phyloP scores from a whole-genome alignment of 2,113 vertebrate genomes.

The Mormyrus iriodes region DNA sequence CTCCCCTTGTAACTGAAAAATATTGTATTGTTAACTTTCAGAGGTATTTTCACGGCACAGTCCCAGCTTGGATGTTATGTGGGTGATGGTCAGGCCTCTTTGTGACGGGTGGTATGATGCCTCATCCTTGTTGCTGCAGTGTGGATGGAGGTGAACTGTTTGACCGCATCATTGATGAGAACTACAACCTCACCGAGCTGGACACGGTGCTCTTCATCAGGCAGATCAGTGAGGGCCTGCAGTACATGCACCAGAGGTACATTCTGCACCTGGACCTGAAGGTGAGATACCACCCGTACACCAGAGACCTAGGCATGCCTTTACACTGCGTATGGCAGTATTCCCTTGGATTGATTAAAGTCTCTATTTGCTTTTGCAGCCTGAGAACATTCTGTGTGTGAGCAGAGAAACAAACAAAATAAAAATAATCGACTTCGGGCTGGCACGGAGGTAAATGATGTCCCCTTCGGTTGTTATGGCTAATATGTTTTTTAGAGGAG shows the following conservation, averaged over 20 bases:
- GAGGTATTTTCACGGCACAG: neutral
- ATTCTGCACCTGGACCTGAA: constrained; percentile 95
- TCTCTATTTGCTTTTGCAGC: constrained; percentile 62
- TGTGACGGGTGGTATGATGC: neutral
- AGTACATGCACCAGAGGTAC: constrained; percentile 97
- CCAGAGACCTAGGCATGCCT: too few relatives aligned
- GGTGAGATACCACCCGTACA: constrained; percentile 56
- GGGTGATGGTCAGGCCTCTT: neutral
- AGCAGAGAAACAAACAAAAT: constrained; percentile 87
- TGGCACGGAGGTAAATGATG: constrained; percentile 82
- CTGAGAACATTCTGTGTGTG: constrained; percentile 96
- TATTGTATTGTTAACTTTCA: neutral
- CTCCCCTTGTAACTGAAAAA: neutral
- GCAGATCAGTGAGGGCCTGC: constrained; percentile 90
- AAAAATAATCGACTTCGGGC: constrained; percentile 97
- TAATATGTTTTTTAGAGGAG: neutral
- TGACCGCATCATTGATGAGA: constrained; percentile 93
- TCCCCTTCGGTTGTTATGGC: neutral
- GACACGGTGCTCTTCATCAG: constrained; percentile 85
- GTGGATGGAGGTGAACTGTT: constrained; percentile 94
- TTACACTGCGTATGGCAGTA: neutral
- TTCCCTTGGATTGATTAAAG: neutral
- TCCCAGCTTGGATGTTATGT: neutral
- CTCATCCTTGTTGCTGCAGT: constrained; percentile 46
- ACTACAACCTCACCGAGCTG: constrained; percentile 80